phyloP scores from a whole-genome alignment of 2,113 vertebrate species.

The Columba janthina region DNA sequence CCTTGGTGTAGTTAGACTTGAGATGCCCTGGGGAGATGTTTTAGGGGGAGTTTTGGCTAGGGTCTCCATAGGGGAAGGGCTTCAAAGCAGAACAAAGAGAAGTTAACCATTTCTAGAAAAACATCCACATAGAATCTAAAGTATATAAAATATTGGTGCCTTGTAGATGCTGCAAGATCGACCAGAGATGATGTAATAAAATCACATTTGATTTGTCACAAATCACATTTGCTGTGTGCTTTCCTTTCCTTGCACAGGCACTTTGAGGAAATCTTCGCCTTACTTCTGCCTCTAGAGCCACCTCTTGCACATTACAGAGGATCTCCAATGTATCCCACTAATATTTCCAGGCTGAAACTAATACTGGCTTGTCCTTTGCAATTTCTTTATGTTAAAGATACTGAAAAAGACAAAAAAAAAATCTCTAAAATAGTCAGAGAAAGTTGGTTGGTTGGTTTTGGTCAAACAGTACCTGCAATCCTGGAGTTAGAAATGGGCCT shows the following conservation, averaged over 20 bases:
- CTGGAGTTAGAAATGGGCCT: background rate
- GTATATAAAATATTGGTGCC: no score
- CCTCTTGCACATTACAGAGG: background rate
- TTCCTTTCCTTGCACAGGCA: background rate
- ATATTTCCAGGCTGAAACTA: background rate
- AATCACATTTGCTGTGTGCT: background rate
- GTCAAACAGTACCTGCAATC: background rate
- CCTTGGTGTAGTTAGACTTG: background rate
- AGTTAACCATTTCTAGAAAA: background rate
- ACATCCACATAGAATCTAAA: background rate
- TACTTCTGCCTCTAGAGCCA: background rate
- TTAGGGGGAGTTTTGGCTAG: background rate
- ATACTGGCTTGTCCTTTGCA: background rate
- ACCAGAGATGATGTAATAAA: background rate
- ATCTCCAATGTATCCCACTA: background rate
- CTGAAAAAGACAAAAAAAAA: background rate
- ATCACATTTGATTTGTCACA: background rate
- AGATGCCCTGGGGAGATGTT: background rate
- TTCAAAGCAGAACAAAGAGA: background rate
- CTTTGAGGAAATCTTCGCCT: background rate
- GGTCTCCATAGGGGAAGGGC: background rate
- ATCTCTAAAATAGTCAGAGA: background rate
- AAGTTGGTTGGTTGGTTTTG: background rate
- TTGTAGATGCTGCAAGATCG: background rate
- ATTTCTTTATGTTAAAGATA: background rate